Percentiles rank a stretch among this genome's conserved stretches.
Conservation (phyloP, 2,113 vertebrate genomes). For the Conger conger region DNA sequence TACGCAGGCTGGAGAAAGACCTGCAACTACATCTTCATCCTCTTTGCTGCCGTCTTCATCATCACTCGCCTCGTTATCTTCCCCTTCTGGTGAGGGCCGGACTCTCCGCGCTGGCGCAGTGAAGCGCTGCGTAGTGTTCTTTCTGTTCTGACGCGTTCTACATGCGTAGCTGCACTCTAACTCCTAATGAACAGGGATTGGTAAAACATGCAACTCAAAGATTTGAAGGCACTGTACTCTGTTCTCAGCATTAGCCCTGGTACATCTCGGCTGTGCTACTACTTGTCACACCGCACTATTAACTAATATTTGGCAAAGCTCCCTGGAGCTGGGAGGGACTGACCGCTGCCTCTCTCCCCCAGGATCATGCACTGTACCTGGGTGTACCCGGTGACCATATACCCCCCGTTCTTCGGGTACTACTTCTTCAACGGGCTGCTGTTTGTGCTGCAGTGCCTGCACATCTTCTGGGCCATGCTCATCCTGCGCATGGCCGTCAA, state of each 20-base stretch:
- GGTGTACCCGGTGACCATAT: conserved; percentile 79
- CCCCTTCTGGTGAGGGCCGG: conserved; percentile 85
- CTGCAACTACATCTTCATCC: conserved; percentile 87
- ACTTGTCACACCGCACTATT: no score
- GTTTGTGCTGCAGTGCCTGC: conserved; percentile 82
- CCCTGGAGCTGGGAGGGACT: conserved; percentile 33
- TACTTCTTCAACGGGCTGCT: conserved; percentile 94
- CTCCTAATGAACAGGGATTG: neutral
- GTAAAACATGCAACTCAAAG: neutral
- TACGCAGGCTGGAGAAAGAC: conserved; percentile 92
- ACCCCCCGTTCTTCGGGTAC: conserved; percentile 84
- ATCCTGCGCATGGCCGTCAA: conserved; percentile 92
- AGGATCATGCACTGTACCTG: conserved; percentile 88
- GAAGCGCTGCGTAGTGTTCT: neutral
- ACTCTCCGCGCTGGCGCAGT: neutral
- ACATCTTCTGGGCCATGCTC: conserved; percentile 89
- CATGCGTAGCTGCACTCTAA: neutral
- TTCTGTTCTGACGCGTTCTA: neutral
- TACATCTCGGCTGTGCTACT: no score
- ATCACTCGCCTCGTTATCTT: conserved; percentile 86
- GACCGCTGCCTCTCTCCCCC: conserved; percentile 50
- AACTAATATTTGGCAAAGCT: no score
- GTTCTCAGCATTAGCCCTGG: neutral
- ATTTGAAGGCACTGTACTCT: no score
- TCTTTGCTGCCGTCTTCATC: conserved; percentile 87